Percentiles rank a stretch among this genome's conserved stretches.
phyloP scores from a whole-genome alignment of 2,888 invertebrate genomes.

The Synergus umbraculus region DNA sequence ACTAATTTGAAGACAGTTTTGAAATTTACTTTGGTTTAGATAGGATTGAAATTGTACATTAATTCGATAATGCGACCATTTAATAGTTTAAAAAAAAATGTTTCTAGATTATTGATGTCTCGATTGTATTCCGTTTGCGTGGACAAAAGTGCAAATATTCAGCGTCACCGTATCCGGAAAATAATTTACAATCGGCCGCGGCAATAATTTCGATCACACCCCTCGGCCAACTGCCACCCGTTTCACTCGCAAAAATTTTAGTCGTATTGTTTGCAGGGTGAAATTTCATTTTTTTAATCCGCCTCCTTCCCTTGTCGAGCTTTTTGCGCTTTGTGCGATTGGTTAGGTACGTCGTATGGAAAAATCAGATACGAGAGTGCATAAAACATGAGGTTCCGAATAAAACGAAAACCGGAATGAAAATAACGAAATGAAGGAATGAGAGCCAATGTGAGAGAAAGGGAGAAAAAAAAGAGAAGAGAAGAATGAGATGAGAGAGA shows the following conservation, averaged over 20 bases:
- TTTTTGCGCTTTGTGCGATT: constrained; percentile 15
- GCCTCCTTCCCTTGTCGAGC: neutral
- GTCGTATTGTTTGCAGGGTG: constrained; percentile 1
- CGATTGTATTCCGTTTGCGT: neutral
- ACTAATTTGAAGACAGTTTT: too few species aligned
- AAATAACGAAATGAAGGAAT: constrained; percentile 56
- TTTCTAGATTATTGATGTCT: neutral
- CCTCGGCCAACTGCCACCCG: neutral
- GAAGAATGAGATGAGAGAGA: neutral
- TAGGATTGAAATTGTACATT: too few species aligned
- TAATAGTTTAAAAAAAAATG: neutral
- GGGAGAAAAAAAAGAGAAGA: neutral
- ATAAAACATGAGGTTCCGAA: constrained; percentile 62
- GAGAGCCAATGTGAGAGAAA: neutral
- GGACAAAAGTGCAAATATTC: neutral
- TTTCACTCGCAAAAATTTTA: constrained; percentile 8
- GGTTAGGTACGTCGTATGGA: constrained; percentile 38
- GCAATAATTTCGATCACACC: constrained; percentile 7
- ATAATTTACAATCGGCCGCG: neutral
- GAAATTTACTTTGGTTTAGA: too few species aligned
- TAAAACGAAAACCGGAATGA: constrained; percentile 61
- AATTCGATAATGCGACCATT: neutral
- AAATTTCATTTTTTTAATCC: constrained; percentile 8
- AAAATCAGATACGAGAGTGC: constrained; percentile 63
- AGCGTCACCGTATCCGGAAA: neutral